phyloP scores from a whole-genome alignment of 2,113 vertebrate species.

The Perca schrenkii region DNA sequence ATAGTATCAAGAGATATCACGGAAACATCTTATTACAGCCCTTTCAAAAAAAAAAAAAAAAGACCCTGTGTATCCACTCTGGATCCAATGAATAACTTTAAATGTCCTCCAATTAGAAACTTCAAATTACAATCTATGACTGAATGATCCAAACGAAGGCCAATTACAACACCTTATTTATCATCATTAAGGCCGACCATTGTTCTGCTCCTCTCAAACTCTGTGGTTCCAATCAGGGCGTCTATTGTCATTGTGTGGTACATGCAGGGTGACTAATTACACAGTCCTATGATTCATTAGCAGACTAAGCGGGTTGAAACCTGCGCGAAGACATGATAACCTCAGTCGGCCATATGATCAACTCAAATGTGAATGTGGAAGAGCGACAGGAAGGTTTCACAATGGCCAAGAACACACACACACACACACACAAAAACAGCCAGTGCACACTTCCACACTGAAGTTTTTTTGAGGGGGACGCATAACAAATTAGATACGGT shows the following conservation, averaged over 20 bases:
- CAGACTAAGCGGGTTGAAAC: constrained; percentile 71
- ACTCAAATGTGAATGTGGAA: constrained; percentile 35
- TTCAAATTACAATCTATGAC: constrained; percentile 76
- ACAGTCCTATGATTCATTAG: constrained; percentile 80
- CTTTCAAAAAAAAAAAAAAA: constrained; percentile 33
- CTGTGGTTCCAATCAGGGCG: constrained; percentile 83
- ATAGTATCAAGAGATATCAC: constrained; percentile 49
- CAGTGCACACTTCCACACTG: background rate
- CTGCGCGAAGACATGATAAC: constrained; percentile 68
- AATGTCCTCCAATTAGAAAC: constrained; percentile 76
- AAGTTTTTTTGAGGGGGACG: background rate
- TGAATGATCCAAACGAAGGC: constrained; percentile 72
- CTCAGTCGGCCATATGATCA: constrained; percentile 56
- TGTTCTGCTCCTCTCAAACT: constrained; percentile 81
- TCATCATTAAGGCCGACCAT: constrained; percentile 82
- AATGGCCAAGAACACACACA: background rate
- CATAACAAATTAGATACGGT: background rate
- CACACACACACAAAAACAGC: background rate
- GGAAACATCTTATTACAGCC: constrained; percentile 56
- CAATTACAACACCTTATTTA: constrained; percentile 83
- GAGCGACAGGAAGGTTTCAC: background rate
- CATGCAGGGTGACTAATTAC: constrained; percentile 77
- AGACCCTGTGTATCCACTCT: constrained; percentile 19
- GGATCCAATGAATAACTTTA: constrained; percentile 68
- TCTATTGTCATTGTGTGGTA: constrained; percentile 80